phyloP scores from a whole-genome alignment of 2,113 vertebrate genomes.

The Thamnaconus septentrionalis region DNA sequence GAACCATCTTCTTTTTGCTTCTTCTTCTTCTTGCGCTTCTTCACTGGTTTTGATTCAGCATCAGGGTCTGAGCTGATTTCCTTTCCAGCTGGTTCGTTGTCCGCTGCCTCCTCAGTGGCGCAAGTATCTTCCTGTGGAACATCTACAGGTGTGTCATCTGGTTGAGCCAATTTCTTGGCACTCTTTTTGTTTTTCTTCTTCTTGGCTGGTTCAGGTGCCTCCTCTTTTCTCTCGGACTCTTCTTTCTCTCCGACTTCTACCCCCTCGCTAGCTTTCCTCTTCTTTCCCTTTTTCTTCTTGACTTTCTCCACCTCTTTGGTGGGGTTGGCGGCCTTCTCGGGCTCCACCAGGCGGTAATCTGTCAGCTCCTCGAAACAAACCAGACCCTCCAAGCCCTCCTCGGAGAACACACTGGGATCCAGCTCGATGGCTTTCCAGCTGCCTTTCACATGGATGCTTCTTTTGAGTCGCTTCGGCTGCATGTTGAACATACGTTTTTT shows the following conservation, averaged over 20 bases:
- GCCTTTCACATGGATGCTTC: slow-evolving; percentile 82
- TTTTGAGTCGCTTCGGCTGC: slow-evolving; percentile 44
- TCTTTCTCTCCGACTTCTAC: slow-evolving; percentile 14
- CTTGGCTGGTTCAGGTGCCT: slow-evolving; percentile 29
- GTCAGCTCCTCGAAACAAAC: slow-evolving; percentile 94
- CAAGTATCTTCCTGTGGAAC: slow-evolving; percentile 14
- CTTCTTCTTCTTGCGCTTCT: slow-evolving; percentile 57
- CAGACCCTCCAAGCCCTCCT: slow-evolving; percentile 84
- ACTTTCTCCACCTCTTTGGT: slow-evolving; percentile 64
- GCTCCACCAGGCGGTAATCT: slow-evolving; percentile 82
- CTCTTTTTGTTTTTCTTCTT: slow-evolving; percentile 54
- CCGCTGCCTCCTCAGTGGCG: neutral
- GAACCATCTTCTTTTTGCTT: slow-evolving; percentile 43
- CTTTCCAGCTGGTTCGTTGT: neutral
- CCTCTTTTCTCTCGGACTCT: slow-evolving; percentile 11
- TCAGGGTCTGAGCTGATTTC: neutral
- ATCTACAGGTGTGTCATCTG: slow-evolving; percentile 6
- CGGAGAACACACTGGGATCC: slow-evolving; percentile 84
- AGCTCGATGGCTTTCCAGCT: slow-evolving; percentile 86
- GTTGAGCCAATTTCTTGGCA: slow-evolving; percentile 11
- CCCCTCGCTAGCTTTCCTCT: slow-evolving; percentile 72
- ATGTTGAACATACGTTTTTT: slow-evolving; percentile 32
- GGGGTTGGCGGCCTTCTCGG: slow-evolving; percentile 54
- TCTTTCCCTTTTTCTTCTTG: slow-evolving; percentile 79
- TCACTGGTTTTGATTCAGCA: slow-evolving; percentile 10